Evolutionary conservation across 1,140 invertebrate genomes (phyloP).

Genomic region (Gerris buenoi): DNA sequence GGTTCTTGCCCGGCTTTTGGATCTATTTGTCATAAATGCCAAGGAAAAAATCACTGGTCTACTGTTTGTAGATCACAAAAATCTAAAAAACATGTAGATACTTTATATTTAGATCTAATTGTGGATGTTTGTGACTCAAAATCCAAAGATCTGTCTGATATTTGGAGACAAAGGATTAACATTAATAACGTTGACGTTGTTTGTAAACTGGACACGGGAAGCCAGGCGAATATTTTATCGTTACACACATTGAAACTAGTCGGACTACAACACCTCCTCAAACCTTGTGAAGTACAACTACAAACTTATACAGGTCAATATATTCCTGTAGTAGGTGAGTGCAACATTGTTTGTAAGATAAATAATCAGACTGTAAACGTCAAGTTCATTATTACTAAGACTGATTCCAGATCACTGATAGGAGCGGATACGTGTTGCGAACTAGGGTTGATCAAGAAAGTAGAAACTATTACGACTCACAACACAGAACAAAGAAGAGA

Average conservation of each 20-base stretch:
- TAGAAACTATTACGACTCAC: background rate
- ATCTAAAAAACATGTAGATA: background rate
- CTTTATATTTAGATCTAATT: background rate
- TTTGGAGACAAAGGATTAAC: background rate
- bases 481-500: background rate
- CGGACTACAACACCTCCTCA: background rate
- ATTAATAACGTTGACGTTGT: background rate
- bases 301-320: background rate
- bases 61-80: background rate
- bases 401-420: background rate
- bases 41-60: background rate
- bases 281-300: background rate
- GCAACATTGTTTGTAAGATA: background rate
- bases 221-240: background rate
- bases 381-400: background rate
- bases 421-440: background rate
- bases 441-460: background rate
- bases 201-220: background rate
- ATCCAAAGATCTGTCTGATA: no score
- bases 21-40: background rate
- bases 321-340: background rate
- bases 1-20: background rate
- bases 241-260: background rate
- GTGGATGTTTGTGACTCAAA: background rate
- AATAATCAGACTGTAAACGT: background rate